Conservation (phyloP, 2,888 invertebrate genomes). For the Harmothoe impar region DNA sequence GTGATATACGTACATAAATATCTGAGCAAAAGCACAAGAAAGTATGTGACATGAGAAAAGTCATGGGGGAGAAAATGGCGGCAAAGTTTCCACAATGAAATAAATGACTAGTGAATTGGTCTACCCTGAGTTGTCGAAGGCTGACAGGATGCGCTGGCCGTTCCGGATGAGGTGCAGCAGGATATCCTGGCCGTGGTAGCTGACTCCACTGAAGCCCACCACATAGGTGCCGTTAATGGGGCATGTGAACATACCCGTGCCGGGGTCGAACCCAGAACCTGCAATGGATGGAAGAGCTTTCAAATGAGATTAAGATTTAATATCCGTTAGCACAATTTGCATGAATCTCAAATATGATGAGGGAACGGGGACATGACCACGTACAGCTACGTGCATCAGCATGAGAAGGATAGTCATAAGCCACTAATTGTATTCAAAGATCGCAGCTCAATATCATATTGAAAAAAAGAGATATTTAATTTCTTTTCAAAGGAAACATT, state of each 20-base stretch:
- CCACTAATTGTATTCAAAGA: too few relatives aligned
- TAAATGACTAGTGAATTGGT: too few relatives aligned
- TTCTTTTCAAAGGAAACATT: too few relatives aligned
- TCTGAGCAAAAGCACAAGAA: too few relatives aligned
- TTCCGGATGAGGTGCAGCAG: slow-evolving; percentile 71
- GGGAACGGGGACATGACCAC: too few relatives aligned
- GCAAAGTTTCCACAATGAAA: too few relatives aligned
- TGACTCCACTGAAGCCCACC: slow-evolving; percentile 71
- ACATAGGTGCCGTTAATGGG: slow-evolving; percentile 71
- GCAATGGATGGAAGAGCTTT: background rate
- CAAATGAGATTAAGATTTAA: slow-evolving; percentile 65
- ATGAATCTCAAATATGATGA: background rate
- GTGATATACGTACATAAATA: background rate
- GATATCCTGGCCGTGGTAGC: slow-evolving; percentile 70
- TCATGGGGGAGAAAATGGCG: too few relatives aligned
- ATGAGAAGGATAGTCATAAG: too few relatives aligned
- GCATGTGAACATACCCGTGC: slow-evolving; percentile 69
- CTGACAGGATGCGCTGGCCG: slow-evolving; percentile 70
- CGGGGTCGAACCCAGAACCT: slow-evolving; percentile 66
- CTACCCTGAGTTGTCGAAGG: slow-evolving; percentile 70
- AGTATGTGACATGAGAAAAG: too few relatives aligned
- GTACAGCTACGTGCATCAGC: too few relatives aligned
- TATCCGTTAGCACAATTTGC: slow-evolving; percentile 60
- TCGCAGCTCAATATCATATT: too few relatives aligned
- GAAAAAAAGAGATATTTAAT: too few relatives aligned